Conservation (phyloP, 2,113 vertebrate genomes). For the Myxocyprinus asiaticus region DNA sequence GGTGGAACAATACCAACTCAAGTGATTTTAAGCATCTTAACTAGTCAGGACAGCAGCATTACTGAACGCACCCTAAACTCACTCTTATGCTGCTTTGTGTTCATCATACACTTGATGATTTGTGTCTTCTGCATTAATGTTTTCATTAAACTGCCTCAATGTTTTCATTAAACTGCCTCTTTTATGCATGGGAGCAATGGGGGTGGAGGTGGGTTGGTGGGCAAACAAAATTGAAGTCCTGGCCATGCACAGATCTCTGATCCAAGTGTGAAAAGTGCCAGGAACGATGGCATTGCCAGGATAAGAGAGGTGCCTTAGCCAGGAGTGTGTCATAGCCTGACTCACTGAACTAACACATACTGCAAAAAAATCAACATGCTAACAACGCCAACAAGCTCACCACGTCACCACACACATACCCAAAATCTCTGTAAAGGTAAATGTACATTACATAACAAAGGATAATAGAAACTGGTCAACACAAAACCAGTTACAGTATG, state of each 20-base stretch:
- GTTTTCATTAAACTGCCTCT: not conserved
- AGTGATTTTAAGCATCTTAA: too few species aligned
- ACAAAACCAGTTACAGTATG: too few species aligned
- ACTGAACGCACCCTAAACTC: too few species aligned
- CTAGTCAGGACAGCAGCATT: not conserved
- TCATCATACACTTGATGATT: too few species aligned
- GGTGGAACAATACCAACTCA: too few species aligned
- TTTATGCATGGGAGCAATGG: not conserved
- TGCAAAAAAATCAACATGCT: slow-evolving; percentile 28
- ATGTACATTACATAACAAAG: slow-evolving; percentile 15
- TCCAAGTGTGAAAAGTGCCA: slow-evolving; percentile 27
- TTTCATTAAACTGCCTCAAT: not conserved
- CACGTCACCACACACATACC: not conserved
- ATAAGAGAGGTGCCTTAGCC: not conserved
- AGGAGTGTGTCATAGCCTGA: slow-evolving; percentile 10
- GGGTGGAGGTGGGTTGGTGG: not conserved
- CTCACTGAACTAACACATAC: not conserved
- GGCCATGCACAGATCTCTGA: not conserved
- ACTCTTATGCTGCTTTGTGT: not conserved
- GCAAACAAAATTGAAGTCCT: not conserved
- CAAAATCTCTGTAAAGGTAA: not conserved
- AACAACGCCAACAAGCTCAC: slow-evolving; percentile 11
- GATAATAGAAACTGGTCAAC: not conserved
- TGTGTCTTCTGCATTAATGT: too few species aligned
- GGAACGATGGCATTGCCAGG: slow-evolving; percentile 28